Percentiles rank a stretch among this genome's conserved stretches.
Conservation (phyloP, 2,113 vertebrate species). For the Anas platyrhynchos region DNA sequence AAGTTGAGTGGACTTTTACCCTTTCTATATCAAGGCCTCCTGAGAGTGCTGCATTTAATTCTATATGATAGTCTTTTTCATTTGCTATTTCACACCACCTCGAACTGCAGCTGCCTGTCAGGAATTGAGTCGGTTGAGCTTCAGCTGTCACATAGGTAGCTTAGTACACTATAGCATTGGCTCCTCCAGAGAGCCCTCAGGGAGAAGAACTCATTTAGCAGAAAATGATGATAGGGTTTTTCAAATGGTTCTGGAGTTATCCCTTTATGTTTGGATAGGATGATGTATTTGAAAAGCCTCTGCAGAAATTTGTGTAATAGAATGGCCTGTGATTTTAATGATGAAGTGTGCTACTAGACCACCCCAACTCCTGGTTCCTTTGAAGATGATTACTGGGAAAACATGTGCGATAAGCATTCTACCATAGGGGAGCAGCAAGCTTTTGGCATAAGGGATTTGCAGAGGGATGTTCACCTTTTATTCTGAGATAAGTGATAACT, state of each 20-base stretch:
- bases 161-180: background rate
- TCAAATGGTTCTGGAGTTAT: conserved; percentile 12
- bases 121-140: conserved; percentile 41
- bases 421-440: background rate
- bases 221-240: conserved; percentile 45
- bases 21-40: conserved; percentile 13
- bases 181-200: background rate
- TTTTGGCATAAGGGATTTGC: background rate
- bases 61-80: conserved; percentile 34
- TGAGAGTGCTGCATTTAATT: conserved; percentile 42
- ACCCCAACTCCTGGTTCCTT: background rate
- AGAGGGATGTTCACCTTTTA: background rate
- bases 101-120: conserved; percentile 61
- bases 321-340: background rate
- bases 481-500: background rate
- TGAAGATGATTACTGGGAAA: background rate
- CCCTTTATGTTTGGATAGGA: background rate
- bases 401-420: background rate
- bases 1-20: conserved; percentile 37
- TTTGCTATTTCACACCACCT: conserved; percentile 56
- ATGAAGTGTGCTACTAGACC: background rate
- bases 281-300: background rate
- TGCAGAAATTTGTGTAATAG: background rate
- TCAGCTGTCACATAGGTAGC: conserved; percentile 6
- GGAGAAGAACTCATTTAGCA: conserved; percentile 53